phyloP scores from a whole-genome alignment of 2,113 vertebrate species.

The Neopipo cinnamomea region DNA sequence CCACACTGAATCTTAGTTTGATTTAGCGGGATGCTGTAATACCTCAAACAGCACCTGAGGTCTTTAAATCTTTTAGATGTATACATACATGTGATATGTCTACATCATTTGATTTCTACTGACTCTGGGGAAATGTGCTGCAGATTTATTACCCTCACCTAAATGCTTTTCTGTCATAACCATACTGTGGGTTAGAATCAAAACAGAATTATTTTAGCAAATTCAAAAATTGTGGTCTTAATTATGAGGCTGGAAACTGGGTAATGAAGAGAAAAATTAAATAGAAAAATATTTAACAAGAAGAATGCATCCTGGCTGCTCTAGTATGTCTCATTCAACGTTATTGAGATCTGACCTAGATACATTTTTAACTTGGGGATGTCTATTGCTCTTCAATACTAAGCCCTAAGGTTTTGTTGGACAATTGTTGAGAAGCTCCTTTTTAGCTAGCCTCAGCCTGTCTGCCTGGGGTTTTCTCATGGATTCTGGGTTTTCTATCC shows the following conservation, averaged over 20 bases:
- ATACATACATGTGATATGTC: neutral
- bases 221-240: neutral
- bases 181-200: neutral
- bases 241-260: neutral
- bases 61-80: neutral
- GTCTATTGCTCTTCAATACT: neutral
- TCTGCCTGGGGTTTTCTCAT: neutral
- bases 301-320: neutral
- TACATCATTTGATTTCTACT: neutral
- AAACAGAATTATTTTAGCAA: neutral
- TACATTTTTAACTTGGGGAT: neutral
- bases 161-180: neutral
- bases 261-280: neutral
- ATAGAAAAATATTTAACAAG: neutral
- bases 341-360: neutral
- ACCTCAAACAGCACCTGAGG: neutral
- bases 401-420: neutral
- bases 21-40: neutral
- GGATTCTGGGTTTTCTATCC: neutral
- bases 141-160: neutral
- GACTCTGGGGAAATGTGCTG: neutral
- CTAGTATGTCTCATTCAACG: neutral
- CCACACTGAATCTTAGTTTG: neutral
- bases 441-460: neutral
- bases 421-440: neutral